Conservation (phyloP, 1,140 invertebrate genomes). For the Heliconius hewitsoni region DNA sequence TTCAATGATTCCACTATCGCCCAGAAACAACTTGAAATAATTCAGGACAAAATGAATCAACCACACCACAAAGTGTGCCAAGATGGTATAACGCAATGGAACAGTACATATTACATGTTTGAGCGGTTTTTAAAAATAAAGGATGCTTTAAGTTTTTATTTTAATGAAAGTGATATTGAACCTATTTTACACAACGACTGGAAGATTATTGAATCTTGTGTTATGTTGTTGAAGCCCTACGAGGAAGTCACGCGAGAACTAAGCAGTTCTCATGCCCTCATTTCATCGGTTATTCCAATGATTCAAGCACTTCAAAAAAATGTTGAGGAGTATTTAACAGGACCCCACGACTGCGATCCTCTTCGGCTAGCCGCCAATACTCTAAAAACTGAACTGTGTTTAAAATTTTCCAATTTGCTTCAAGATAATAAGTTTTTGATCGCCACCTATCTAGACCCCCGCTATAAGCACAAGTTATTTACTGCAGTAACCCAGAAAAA, state of each 20-base stretch:
- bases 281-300: constrained; percentile 43
- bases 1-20: constrained; percentile 37
- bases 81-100: constrained; percentile 63
- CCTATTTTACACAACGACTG: constrained; percentile 45
- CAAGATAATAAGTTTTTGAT: constrained; percentile 44
- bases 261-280: constrained; percentile 39
- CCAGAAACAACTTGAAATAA: constrained; percentile 37
- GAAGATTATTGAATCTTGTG: constrained; percentile 46
- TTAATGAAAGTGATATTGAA: constrained; percentile 35
- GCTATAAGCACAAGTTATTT: constrained; percentile 51
- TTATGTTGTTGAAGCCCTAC: constrained; percentile 45
- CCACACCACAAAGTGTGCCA: constrained; percentile 40
- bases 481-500: constrained; percentile 44
- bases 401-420: constrained; percentile 43
- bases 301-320: constrained; percentile 36
- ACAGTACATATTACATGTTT: constrained; percentile 55
- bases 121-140: constrained; percentile 50
- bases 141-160: constrained; percentile 45
- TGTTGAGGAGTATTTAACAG: constrained; percentile 29
- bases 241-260: constrained; percentile 47
- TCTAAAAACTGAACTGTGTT: constrained; percentile 34
- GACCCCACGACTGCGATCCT: constrained; percentile 17
- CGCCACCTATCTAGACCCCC: constrained; percentile 50
- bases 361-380: not conserved
- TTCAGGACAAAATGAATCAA: constrained; percentile 45